Evolutionary conservation across 2,797 vertebrate species (phyloP).

Genomic region (Eurystomus glaucurus): DNA sequence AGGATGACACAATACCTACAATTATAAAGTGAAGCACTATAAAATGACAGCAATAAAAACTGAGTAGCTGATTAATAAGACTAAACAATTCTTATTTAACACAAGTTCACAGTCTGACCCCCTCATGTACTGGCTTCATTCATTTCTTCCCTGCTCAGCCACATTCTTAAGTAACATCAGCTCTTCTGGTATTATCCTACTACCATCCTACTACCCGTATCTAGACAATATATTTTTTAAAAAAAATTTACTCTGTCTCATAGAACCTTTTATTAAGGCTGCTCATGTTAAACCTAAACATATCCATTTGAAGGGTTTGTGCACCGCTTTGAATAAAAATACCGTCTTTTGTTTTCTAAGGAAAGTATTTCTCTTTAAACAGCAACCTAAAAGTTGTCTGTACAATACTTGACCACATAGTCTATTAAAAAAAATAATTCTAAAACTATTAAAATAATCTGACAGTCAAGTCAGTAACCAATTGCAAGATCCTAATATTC

Average conservation of each 20-base stretch:
- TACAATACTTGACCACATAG: neutral
- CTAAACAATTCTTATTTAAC: neutral
- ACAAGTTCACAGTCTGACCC: neutral
- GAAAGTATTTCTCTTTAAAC: neutral
- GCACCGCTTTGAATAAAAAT: neutral
- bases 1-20: fast-evolving
- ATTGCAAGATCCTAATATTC: neutral
- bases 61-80: neutral
- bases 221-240: neutral
- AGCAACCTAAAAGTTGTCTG: neutral
- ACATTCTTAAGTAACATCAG: neutral
- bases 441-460: neutral
- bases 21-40: neutral
- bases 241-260: neutral
- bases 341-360: fast-evolving
- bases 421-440: fast-evolving
- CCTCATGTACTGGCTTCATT: neutral
- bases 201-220: neutral
- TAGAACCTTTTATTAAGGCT: neutral
- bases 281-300: neutral
- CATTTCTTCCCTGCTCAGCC: neutral
- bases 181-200: neutral
- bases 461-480: neutral
- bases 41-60: neutral
- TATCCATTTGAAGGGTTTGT: neutral